phyloP scores from a whole-genome alignment of 2,888 invertebrate genomes.

The Caenorhabditis wallacei region DNA sequence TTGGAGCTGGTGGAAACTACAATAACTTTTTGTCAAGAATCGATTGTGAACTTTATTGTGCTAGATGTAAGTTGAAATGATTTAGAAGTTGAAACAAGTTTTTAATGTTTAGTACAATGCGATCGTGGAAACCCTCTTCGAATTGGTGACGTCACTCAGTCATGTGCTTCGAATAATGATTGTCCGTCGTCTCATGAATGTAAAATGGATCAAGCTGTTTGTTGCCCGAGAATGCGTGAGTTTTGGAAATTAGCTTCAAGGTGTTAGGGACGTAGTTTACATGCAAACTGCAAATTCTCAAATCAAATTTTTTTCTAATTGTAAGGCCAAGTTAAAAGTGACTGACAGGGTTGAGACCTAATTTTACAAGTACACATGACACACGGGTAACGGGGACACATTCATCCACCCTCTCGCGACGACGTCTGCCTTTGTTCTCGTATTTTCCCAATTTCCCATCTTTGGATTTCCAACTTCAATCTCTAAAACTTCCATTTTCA shows the following conservation, averaged over 20 bases:
- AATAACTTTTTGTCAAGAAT: constrained; percentile 77
- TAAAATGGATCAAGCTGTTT: constrained; percentile 77
- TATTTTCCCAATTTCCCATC: no score
- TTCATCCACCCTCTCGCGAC: no score
- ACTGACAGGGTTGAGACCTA: no score
- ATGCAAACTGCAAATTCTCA: background rate
- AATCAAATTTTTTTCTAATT: background rate
- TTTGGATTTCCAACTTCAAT: no score
- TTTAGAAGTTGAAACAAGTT: background rate
- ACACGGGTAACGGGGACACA: no score
- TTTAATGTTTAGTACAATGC: constrained; percentile 72
- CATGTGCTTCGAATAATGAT: constrained; percentile 73
- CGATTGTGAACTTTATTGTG: constrained; percentile 77
- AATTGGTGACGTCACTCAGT: constrained; percentile 76
- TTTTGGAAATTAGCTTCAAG: no score
- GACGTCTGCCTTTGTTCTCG: no score
- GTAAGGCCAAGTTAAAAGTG: no score
- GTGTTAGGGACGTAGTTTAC: no score
- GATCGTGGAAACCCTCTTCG: constrained; percentile 76
- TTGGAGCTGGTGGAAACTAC: constrained; percentile 78
- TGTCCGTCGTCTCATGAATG: constrained; percentile 79
- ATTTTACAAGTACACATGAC: no score
- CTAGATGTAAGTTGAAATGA: constrained; percentile 59
- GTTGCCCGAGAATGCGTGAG: constrained; percentile 79
- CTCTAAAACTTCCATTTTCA: constrained; percentile 33